Evolutionary conservation across 2,797 vertebrate species (phyloP).

Genomic region (Tragelaphus eurycerus): DNA sequence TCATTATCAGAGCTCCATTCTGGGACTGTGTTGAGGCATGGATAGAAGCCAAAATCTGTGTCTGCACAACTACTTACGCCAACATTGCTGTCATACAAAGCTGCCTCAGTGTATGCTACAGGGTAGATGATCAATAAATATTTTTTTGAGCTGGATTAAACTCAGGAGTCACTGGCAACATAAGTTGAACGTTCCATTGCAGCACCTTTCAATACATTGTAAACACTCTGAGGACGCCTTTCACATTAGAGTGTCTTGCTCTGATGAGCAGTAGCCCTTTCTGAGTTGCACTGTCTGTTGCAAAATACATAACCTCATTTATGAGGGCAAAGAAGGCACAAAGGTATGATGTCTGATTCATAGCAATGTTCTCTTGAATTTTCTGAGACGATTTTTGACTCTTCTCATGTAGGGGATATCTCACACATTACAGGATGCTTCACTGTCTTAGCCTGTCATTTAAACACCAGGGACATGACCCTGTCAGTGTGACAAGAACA

Average conservation of each 20-base stretch:
- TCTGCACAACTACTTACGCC: neutral
- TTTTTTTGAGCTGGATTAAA: conserved; percentile 32
- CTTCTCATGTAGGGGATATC: neutral
- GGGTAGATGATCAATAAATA: neutral
- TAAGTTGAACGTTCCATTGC: neutral
- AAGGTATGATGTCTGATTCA: neutral
- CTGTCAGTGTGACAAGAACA: neutral
- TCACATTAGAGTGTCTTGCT: neutral
- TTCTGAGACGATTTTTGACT: neutral
- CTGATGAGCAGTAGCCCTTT: neutral
- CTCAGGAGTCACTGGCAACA: neutral
- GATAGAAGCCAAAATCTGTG: neutral
- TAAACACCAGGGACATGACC: neutral
- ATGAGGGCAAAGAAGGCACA: neutral
- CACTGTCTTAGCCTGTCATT: neutral
- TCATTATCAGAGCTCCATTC: neutral
- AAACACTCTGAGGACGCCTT: neutral
- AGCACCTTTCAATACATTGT: neutral
- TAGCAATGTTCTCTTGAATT: neutral
- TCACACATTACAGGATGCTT: neutral
- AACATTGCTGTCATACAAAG: neutral
- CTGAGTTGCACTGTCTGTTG: neutral
- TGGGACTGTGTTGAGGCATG: neutral
- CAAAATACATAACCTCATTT: neutral
- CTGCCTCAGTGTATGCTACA: neutral